Percentiles rank a stretch among this genome's conserved stretches.
Conservation (phyloP, 2,113 vertebrate species). For the Atrichornis clamosus region DNA sequence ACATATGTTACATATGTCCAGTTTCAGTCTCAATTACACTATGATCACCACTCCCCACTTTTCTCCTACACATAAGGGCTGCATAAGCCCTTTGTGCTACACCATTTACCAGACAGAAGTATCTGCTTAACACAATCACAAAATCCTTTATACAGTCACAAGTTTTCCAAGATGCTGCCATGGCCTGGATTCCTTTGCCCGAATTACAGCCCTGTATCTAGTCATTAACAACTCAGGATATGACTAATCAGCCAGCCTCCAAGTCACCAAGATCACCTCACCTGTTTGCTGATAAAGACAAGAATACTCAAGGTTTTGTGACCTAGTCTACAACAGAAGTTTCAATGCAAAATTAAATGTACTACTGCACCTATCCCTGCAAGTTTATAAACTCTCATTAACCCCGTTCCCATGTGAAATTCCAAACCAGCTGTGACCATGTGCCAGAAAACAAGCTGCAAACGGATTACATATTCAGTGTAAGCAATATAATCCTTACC, state of each 20-base stretch:
- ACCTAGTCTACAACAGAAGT: neutral
- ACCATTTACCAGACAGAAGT: neutral
- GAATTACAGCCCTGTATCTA: neutral
- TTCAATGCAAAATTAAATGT: neutral
- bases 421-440: neutral
- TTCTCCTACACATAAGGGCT: neutral
- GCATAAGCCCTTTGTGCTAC: neutral
- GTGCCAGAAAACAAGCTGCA: neutral
- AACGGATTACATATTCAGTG: neutral
- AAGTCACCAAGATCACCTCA: neutral
- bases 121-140: neutral
- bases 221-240: neutral
- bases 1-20: neutral
- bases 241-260: neutral
- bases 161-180: neutral
- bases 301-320: neutral
- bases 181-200: neutral
- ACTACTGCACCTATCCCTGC: neutral
- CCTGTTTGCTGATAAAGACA: neutral
- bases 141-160: neutral
- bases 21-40: neutral
- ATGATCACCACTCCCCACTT: neutral
- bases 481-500: slow-evolving; percentile 72
- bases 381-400: neutral
- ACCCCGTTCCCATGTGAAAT: neutral